Evolutionary conservation across 2,888 invertebrate genomes (phyloP).

Genomic region (Steinernema scapterisci): DNA sequence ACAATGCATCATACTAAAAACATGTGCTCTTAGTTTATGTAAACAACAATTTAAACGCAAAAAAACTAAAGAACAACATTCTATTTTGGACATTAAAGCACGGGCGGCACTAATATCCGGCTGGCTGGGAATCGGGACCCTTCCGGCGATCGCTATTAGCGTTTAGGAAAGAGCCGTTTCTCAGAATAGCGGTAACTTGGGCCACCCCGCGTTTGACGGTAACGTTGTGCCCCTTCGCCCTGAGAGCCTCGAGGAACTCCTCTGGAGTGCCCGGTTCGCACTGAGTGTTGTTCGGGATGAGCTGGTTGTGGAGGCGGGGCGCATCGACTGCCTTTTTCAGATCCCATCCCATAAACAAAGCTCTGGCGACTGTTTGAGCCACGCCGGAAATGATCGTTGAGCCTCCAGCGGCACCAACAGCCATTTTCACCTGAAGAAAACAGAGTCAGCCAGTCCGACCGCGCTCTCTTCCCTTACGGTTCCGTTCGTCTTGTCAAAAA

Average conservation of each 20-base stretch:
- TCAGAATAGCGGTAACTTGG: slow-evolving; percentile 13
- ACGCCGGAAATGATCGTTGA: slow-evolving; percentile 40
- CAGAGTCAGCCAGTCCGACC: not conserved
- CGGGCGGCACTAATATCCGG: not conserved
- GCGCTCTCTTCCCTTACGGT: slow-evolving; percentile 2
- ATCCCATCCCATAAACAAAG: slow-evolving; percentile 35
- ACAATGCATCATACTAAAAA: not conserved
- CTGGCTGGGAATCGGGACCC: slow-evolving; percentile 1
- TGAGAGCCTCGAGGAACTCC: slow-evolving; percentile 35
- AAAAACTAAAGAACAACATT: slow-evolving; percentile 3
- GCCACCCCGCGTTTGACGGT: slow-evolving; percentile 7
- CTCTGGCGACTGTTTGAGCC: slow-evolving; percentile 28
- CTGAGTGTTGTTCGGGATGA: slow-evolving; percentile 35
- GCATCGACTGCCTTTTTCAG: slow-evolving; percentile 81
- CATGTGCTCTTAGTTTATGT: not conserved
- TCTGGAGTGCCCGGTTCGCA: slow-evolving; percentile 35
- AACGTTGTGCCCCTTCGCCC: slow-evolving; percentile 39
- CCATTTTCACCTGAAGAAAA: slow-evolving; percentile 33
- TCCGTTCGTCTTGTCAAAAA: slow-evolving; percentile 72
- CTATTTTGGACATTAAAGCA: not conserved
- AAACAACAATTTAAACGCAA: not conserved
- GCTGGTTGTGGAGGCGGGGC: slow-evolving; percentile 81
- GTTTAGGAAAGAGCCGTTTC: not conserved
- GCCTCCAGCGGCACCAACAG: slow-evolving; percentile 38
- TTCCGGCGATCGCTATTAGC: slow-evolving; percentile 21